Conservation (phyloP, 2,888 invertebrate species). For the Catocala nupta region DNA sequence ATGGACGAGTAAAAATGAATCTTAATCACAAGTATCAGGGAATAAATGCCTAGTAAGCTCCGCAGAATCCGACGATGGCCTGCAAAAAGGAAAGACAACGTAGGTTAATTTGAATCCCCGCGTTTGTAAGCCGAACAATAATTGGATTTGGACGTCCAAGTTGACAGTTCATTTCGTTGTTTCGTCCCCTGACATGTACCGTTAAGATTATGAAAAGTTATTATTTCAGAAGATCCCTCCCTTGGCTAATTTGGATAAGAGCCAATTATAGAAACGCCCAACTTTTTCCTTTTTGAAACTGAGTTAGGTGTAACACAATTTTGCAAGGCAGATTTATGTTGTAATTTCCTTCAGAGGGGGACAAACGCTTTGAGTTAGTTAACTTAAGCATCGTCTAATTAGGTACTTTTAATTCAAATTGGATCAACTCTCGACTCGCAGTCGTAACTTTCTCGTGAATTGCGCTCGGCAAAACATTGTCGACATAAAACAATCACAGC, state of each 20-base stretch:
- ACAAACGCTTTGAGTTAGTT: conserved; percentile 62
- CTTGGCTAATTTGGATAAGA: conserved; percentile 75
- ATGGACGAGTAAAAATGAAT: conserved; percentile 67
- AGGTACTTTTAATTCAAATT: conserved; percentile 67
- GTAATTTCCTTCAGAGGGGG: conserved; percentile 65
- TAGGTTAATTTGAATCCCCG: conserved; percentile 82
- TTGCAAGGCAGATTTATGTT: conserved; percentile 71
- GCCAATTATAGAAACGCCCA: conserved; percentile 76
- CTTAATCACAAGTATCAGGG: conserved; percentile 71
- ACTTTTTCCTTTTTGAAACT: conserved; percentile 64
- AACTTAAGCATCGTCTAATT: conserved; percentile 65
- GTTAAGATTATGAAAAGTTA: conserved; percentile 83
- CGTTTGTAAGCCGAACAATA: conserved; percentile 80
- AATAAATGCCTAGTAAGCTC: conserved; percentile 61
- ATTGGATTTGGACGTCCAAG: conserved; percentile 84
- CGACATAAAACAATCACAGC: conserved; percentile 59
- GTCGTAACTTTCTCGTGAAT: conserved; percentile 52
- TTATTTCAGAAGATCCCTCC: conserved; percentile 70
- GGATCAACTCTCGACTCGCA: conserved; percentile 51
- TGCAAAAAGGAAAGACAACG: conserved; percentile 72
- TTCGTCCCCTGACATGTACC: conserved; percentile 79
- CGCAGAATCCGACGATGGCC: conserved; percentile 64
- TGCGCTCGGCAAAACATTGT: conserved; percentile 50
- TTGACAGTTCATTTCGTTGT: conserved; percentile 85
- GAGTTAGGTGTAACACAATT: conserved; percentile 75